Evolutionary conservation across 2,797 vertebrate genomes (phyloP).

Genomic region (Rhodeus uyekii): DNA sequence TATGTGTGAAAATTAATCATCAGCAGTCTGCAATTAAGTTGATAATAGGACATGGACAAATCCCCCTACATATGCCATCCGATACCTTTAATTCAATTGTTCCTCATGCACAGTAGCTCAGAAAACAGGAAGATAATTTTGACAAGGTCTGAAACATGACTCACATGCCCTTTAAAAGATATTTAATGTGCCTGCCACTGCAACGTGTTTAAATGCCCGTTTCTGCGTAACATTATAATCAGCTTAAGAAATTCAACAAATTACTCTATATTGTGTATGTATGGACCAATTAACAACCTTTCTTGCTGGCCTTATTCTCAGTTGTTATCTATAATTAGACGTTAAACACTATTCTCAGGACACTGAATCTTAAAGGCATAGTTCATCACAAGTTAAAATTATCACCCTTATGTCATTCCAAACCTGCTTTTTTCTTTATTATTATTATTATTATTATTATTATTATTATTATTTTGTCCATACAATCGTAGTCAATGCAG

Average conservation of each 20-base stretch:
- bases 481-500: no score
- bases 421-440: neutral
- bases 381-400: neutral
- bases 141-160: constrained; percentile 4
- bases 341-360: neutral
- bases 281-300: neutral
- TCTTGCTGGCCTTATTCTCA: neutral
- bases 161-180: constrained; percentile 1
- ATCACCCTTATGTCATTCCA: neutral
- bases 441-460: neutral
- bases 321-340: constrained; percentile 7
- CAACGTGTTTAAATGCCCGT: neutral
- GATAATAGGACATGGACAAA: neutral
- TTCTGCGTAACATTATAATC: neutral
- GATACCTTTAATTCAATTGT: neutral
- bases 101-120: neutral
- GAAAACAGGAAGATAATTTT: neutral
- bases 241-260: constrained; percentile 1
- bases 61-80: neutral
- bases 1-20: neutral
- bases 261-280: neutral
- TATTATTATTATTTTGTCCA: neutral
- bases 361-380: neutral
- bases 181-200: neutral
- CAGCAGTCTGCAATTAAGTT: constrained; percentile 3